Conservation (phyloP, 2,113 vertebrate species). For the Notarius lentiginosus region DNA sequence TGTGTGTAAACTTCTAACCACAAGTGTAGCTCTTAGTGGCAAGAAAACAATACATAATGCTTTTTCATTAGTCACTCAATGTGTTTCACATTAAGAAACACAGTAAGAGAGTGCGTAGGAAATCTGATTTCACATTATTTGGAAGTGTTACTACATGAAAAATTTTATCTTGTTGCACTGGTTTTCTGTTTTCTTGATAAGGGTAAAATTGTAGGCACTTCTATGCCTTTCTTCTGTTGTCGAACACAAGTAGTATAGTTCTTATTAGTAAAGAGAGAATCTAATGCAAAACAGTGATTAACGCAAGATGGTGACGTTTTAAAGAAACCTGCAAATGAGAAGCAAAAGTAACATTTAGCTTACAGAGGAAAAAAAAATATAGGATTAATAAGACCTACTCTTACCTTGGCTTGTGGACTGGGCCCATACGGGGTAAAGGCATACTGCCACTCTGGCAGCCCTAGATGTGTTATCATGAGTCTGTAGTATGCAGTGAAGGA, state of each 20-base stretch:
- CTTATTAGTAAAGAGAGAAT: not conserved
- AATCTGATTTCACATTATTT: not conserved
- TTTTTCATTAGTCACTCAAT: not conserved
- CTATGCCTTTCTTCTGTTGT: not conserved
- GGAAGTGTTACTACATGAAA: not conserved
- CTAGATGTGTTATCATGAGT: slow-evolving; percentile 90
- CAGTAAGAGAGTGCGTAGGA: not conserved
- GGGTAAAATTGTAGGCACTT: not conserved
- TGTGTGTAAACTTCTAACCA: no score
- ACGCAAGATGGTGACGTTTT: no score
- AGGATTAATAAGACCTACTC: not conserved
- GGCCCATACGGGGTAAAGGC: slow-evolving; percentile 89
- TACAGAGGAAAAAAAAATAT: no score
- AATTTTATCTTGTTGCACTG: not conserved
- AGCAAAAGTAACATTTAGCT: not conserved
- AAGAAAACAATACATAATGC: not conserved
- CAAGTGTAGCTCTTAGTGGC: not conserved
- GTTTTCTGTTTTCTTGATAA: not conserved
- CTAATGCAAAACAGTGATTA: not conserved
- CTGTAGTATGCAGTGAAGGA: slow-evolving; percentile 93
- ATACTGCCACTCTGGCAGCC: slow-evolving; percentile 95
- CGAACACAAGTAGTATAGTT: not conserved
- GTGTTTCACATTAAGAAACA: not conserved
- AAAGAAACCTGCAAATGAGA: not conserved
- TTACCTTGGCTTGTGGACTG: slow-evolving; percentile 92